Base-by-base conservation (phyloP, 2,113 vertebrate genomes). In the Edolisoma coerulescens region DNA sequence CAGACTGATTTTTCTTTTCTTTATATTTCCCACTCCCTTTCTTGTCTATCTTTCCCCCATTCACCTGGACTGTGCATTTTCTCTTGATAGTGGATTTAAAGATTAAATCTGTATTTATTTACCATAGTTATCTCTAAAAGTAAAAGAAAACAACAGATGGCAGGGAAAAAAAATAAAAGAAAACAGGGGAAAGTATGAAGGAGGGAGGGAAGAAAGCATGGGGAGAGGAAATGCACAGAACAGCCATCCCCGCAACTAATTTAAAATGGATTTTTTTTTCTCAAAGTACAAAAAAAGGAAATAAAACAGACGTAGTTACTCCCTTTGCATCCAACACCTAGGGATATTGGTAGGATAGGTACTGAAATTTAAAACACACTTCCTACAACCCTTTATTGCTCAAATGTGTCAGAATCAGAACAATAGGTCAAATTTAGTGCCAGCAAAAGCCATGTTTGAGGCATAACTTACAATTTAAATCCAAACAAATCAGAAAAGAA, bases 91-190 rank as follows among this genome's bases (percentile, higher is more conserved):
- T 92, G 45, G 71, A 97, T 97, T 97, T 93, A 57, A 81, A 97
- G 95, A 98, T 97, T 97, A 97, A 96, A 97, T 98, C 96, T 97
- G 84, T 97, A 95, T 95, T 97, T 98, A 97, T 98, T 98, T 97
- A 84, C 95, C 85, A 84, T 91, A 84, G 73, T 95, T 97, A 97
- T 97, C 85, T 94, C 79, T 80, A 67, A 65, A 75, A 97, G 87
- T 68, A 83, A 89, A 83, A 90, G 60, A 61, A 93, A 95, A 96
- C 69, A 97, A 89, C 64, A 94, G 75, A 90, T 68, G 93, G 44
- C 5, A 33, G 1, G 5, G 0, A 13, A 18, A 11, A 32, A 32
- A 39, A 20, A 1, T 12, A 28, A 69, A 42, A 33, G 1, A 42
- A 77, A 85, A 50, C 0, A 20, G 5, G 1, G 9, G 11, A 57